Conservation (phyloP, 2,113 vertebrate genomes). For the Phaetusa simplex region DNA sequence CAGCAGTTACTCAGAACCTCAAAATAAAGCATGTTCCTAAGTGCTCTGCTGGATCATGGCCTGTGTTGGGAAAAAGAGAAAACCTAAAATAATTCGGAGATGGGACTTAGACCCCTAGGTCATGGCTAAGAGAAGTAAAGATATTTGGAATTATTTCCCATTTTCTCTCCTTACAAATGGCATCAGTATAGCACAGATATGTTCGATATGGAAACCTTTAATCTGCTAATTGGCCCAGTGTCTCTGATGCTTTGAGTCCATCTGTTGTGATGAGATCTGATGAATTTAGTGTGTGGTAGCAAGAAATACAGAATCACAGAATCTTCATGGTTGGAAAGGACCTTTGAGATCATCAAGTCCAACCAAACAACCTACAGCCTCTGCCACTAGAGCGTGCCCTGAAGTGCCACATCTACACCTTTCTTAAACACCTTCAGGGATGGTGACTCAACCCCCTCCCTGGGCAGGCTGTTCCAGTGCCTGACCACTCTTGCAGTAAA, state of each 20-base stretch:
- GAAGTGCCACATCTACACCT: too few relatives aligned
- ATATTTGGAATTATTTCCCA: neutral
- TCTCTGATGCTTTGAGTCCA: neutral
- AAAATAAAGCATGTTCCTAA: neutral
- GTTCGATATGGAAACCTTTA: neutral
- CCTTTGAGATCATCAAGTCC: too few relatives aligned
- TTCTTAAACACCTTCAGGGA: too few relatives aligned
- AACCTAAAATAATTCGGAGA: neutral
- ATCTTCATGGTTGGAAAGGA: too few relatives aligned
- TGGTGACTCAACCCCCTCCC: too few relatives aligned
- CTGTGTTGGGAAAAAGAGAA: neutral
- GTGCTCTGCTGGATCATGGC: neutral
- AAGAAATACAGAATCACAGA: neutral
- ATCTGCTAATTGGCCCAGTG: neutral
- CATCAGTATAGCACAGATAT: neutral
- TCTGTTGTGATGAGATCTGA: neutral
- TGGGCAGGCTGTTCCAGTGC: too few relatives aligned
- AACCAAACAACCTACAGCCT: too few relatives aligned
- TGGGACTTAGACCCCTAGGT: neutral
- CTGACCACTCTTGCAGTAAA: too few relatives aligned
- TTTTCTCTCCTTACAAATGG: neutral
- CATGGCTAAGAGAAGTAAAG: neutral
- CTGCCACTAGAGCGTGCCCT: too few relatives aligned
- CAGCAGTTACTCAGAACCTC: neutral
- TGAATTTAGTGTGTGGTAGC: neutral